These are phyloP conservation scores for Carpatolechia fugitivella DNA, from an alignment of 2,888 invertebrate genomes.

Conservation along the genomic window DNA sequence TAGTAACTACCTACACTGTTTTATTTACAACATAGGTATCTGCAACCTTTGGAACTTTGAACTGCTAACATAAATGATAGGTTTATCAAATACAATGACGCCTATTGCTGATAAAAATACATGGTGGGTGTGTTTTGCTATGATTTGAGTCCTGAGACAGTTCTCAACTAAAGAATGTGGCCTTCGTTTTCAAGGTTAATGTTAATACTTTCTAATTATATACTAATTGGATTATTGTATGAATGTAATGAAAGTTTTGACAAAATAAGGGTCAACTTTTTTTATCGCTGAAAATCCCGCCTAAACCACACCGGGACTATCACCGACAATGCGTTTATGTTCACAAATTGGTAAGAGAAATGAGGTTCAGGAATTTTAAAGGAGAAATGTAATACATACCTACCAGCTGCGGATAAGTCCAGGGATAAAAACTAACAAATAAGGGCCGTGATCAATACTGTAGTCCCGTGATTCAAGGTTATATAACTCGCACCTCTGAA, in stretches of 20 bases:
- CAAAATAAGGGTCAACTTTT: no score
- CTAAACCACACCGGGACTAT: not conserved
- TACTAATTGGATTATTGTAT: not conserved
- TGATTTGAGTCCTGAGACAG: not conserved
- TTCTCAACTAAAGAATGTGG: not conserved
- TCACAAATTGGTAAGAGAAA: no score
- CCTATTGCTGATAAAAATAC: conserved; percentile 3
- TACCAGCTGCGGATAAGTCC: conserved; percentile 38
- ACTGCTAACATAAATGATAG: not conserved
- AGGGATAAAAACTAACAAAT: conserved; percentile 28
- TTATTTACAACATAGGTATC: no score
- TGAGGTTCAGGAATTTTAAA: not conserved
- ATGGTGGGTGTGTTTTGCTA: not conserved
- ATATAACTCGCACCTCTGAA: conserved; percentile 72
- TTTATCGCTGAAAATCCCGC: not conserved
- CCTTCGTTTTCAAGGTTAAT: conserved; percentile 22
- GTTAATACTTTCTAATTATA: conserved; percentile 13
- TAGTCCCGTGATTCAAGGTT: conserved; percentile 79
- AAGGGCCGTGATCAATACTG: conserved; percentile 62
- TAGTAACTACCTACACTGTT: no score
- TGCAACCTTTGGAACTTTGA: not conserved
- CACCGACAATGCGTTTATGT: no score
- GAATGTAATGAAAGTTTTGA: no score
- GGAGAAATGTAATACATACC: conserved; percentile 35
- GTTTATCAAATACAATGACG: not conserved